Base-by-base conservation (phyloP, 2,888 invertebrate species). In the Drosophila setosimentum region DNA sequence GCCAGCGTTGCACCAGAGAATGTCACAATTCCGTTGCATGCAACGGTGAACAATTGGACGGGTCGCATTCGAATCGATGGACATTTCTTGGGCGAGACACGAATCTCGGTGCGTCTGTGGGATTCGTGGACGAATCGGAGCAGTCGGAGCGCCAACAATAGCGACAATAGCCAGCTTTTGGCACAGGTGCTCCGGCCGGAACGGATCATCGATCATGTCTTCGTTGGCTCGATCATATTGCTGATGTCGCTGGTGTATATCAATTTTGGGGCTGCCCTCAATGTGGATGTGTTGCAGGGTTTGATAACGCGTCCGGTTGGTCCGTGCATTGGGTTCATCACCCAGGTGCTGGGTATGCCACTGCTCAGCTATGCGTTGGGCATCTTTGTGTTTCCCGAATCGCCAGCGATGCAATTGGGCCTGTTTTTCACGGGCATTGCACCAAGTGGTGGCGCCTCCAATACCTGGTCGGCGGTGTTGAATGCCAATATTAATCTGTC, bases 391-490 rank as follows among this genome's bases (percentile, higher is more conserved):
- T 97, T 98, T 93, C 96, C 96, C 1, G 92, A 95, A 68, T 94
- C 94, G 59, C 94, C 95, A 3, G 95, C 95, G 80, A 95, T 98
- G 95, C 96, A 96, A 54, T 92, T 98, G 80, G 98, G 98, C 4
- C 94, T 98, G 93, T 98, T 98, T 93, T 97, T 97, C 93, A 97
- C 97, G 0, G 98, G 98, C 0, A 97, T 97, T 27, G 96, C 97
- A 4, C 98, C 98, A 0, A 97, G 97, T n/a, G 98, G 99, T 0
- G 99, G 99, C 0, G 98, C 98, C 30, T 98, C 98, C 55, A 99
- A 99, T 93, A 97, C 99, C 86, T 99, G 99, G 98, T 97, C 98
- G 0, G 96, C 97, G 77, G 95, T 99, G 21, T 94, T 99, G 3
- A 97, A 96, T 5, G 99, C 98, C 7, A 99, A 99, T 93, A 95